These are phyloP conservation scores for Embiotoca jacksoni DNA, from an alignment of 2,113 vertebrate species.

Conservation along the genomic window DNA sequence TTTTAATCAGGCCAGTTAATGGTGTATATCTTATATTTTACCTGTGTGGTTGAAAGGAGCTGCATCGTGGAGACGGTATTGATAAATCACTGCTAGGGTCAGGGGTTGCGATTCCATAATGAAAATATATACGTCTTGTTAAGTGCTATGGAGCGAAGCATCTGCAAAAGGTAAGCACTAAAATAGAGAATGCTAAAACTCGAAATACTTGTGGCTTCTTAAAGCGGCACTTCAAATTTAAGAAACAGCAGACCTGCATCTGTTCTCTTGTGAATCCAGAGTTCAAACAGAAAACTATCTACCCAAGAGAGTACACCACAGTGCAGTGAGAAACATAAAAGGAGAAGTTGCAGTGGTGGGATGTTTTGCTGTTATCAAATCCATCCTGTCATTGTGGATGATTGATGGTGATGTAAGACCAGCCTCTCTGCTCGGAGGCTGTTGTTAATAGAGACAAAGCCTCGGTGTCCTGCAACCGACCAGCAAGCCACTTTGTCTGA, in stretches of 20 bases:
- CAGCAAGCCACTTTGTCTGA: slow-evolving; percentile 65
- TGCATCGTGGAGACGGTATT: neutral
- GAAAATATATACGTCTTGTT: neutral
- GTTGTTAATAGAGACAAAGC: slow-evolving; percentile 74
- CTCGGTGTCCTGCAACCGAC: slow-evolving; percentile 60
- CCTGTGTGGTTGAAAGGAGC: slow-evolving; percentile 40
- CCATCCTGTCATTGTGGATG: slow-evolving; percentile 39
- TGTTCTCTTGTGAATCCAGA: slow-evolving; percentile 18
- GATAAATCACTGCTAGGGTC: slow-evolving; percentile 19
- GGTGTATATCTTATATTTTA: slow-evolving; percentile 63
- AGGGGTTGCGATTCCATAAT: slow-evolving; percentile 10
- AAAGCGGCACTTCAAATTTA: slow-evolving; percentile 16
- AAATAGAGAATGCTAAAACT: neutral
- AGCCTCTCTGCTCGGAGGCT: slow-evolving; percentile 20
- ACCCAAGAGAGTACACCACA: neutral
- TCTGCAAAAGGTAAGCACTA: neutral
- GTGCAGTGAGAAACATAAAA: slow-evolving; percentile 1
- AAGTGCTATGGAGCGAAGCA: slow-evolving; percentile 14
- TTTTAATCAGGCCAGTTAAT: slow-evolving; percentile 73
- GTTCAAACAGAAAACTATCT: slow-evolving; percentile 2
- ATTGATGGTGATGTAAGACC: slow-evolving; percentile 66
- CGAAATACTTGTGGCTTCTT: slow-evolving; percentile 19
- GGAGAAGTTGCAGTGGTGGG: slow-evolving; percentile 20
- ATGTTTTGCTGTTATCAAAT: slow-evolving; percentile 40
- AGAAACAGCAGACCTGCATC: slow-evolving; percentile 6